These are phyloP conservation scores for Nilaparvata lugens DNA, from an alignment of 1,140 invertebrate genomes.

Conservation along the genomic window DNA sequence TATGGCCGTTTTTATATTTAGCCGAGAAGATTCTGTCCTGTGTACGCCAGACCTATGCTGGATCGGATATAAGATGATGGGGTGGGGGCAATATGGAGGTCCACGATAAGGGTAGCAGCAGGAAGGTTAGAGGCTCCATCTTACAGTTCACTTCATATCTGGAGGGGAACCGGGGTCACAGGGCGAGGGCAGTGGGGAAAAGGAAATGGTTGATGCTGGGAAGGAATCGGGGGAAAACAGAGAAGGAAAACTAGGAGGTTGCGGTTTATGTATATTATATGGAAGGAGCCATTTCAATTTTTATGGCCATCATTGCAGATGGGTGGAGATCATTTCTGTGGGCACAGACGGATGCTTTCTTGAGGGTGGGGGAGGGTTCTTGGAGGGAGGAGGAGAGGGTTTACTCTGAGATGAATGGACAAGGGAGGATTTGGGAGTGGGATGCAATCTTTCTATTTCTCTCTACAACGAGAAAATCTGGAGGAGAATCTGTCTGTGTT, in stretches of 20 bases:
- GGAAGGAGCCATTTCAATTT: conserved; percentile 16
- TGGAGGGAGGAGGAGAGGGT: background rate
- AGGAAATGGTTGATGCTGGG: no score
- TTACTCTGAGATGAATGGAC: background rate
- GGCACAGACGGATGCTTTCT: background rate
- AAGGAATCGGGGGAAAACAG: background rate
- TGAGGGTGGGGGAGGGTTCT: background rate
- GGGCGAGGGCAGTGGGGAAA: no score
- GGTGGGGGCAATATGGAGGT: conserved; percentile 16
- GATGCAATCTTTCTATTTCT: no score
- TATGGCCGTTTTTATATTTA: conserved; percentile 11
- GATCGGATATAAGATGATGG: background rate
- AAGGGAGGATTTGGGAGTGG: no score
- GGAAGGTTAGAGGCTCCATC: background rate
- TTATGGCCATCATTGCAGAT: conserved; percentile 19
- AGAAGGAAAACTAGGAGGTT: background rate
- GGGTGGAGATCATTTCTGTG: conserved; percentile 17
- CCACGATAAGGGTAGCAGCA: conserved; percentile 11
- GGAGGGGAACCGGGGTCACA: no score
- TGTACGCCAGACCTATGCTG: no score
- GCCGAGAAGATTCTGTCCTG: no score
- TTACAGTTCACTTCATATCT: no score
- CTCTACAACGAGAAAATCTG: no score
- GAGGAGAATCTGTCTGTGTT: no score
- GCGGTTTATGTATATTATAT: conserved; percentile 6